Evolutionary conservation across 2,797 vertebrate genomes (phyloP).

Genomic region (Champsocephalus gunnari): DNA sequence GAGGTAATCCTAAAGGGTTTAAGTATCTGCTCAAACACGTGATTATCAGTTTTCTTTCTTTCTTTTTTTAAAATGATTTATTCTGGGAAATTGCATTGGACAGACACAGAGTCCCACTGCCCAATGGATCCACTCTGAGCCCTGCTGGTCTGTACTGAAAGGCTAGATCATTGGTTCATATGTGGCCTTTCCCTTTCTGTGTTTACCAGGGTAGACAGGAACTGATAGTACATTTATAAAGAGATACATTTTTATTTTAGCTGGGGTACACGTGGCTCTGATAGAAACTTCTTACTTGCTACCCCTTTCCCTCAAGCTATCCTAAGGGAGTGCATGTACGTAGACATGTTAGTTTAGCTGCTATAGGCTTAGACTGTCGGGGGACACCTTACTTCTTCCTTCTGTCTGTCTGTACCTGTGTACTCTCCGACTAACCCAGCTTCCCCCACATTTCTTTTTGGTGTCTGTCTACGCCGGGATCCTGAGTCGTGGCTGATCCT

Average conservation of each 20-base stretch:
- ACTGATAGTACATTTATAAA: conserved; percentile 24
- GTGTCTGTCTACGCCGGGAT: too few relatives aligned
- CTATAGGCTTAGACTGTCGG: too few relatives aligned
- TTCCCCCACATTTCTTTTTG: too few relatives aligned
- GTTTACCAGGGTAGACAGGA: conserved; percentile 15
- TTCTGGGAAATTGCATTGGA: conserved; percentile 68
- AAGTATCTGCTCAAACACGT: conserved; percentile 81
- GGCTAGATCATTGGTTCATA: conserved; percentile 25
- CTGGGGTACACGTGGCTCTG: neutral
- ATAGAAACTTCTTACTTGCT: neutral
- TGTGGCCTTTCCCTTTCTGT: conserved; percentile 28
- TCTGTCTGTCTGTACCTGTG: too few relatives aligned
- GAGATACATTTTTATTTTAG: conserved; percentile 29
- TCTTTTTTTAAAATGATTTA: conserved; percentile 73
- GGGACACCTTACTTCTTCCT: too few relatives aligned
- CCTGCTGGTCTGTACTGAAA: conserved; percentile 9
- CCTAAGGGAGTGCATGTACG: too few relatives aligned
- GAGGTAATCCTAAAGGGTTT: conserved; percentile 86
- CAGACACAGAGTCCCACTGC: conserved; percentile 44
- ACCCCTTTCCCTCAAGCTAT: too few relatives aligned
- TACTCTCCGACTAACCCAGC: too few relatives aligned
- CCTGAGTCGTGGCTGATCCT: too few relatives aligned
- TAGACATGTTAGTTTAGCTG: too few relatives aligned
- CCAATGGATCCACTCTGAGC: conserved; percentile 51
- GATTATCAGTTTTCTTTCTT: conserved; percentile 68